Base-by-base conservation (phyloP, 2,113 vertebrate genomes). In the Prochilodus magdalenae region DNA sequence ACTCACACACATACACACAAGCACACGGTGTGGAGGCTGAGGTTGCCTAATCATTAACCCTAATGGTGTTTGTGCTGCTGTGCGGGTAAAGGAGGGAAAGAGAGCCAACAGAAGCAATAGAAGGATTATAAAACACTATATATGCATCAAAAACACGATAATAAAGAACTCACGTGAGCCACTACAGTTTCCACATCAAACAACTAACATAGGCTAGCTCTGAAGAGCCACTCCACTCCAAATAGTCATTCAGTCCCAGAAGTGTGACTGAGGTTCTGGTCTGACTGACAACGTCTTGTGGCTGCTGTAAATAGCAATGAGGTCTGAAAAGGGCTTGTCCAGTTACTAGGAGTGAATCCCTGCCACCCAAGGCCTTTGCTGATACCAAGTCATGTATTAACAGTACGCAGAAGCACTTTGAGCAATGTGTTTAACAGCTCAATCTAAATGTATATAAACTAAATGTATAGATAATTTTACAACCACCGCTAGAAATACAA, bases 31-130 rank as follows among this genome's bases (percentile, higher is more conserved):
- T 22, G 26, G 30, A 51, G 36, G 18, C 44, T 53, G 13, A 47
- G 14, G 36, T 27, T 40, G 59, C 65, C 59, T 73, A 74, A 82
- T 86, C 49, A 82, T 84, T 82, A 83, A 81, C 75, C 60, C 73
- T 76, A 76, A 82, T 84, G 62, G 26, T 79, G 75, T 84, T 82
- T 81, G 84, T 74, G 14, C 29, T 79, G 29, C 57, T 30, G 40
- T 24, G 55, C 55, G 36, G 18, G 67, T 65, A 29, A 74, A 27
- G 51, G 72, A 40, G 70, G 40, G 30, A 40, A 4, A 55, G 40
- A 47, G 33, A n/a, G 77, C 14, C 33, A 67, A 66, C 14, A 10
- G 53, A 22, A 29, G 29, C 33, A 67, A 66, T 20, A 10, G 53
- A 22, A 29, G 29, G 33, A 65, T 66, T 22, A 53, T 18, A 49